phyloP scores from a whole-genome alignment of 2,888 invertebrate species.

The Ectemnius continuus region DNA sequence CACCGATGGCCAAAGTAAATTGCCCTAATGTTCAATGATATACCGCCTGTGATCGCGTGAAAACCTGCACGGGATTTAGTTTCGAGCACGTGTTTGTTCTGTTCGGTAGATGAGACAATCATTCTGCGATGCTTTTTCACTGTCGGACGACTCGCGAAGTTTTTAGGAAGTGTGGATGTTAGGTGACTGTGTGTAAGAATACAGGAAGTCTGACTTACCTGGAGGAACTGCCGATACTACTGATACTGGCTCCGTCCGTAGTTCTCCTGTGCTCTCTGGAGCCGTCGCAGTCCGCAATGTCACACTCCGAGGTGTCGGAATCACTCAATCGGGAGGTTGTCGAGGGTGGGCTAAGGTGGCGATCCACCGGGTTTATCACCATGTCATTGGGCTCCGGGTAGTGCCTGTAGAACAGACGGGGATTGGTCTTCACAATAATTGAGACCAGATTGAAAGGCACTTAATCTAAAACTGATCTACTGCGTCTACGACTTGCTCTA shows the following conservation, averaged over 20 bases:
- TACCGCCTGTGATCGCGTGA: no score
- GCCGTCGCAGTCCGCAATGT: conserved; percentile 77
- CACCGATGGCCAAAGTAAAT: no score
- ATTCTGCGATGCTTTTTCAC: no score
- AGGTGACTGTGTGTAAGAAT: conserved; percentile 23
- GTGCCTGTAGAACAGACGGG: conserved; percentile 59
- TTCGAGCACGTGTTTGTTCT: no score
- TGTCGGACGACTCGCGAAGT: no score
- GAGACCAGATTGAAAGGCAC: background rate
- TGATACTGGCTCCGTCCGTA: conserved; percentile 91
- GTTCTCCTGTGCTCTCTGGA: conserved; percentile 81
- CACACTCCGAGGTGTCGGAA: conserved; percentile 91
- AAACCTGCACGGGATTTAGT: no score
- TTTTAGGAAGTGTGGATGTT: no score
- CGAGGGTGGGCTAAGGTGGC: conserved; percentile 92
- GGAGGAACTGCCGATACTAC: conserved; percentile 93
- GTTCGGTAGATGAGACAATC: no score
- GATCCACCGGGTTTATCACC: conserved; percentile 87
- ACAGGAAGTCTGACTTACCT: conserved; percentile 79
- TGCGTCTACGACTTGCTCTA: background rate
- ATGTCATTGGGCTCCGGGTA: conserved; percentile 81
- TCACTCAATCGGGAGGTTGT: conserved; percentile 92
- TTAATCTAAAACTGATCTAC: background rate
- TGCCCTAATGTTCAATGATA: no score
- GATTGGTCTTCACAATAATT: conserved; percentile 28